Conservation (phyloP, 1,140 invertebrate species). For the Listronotus oregonensis region DNA sequence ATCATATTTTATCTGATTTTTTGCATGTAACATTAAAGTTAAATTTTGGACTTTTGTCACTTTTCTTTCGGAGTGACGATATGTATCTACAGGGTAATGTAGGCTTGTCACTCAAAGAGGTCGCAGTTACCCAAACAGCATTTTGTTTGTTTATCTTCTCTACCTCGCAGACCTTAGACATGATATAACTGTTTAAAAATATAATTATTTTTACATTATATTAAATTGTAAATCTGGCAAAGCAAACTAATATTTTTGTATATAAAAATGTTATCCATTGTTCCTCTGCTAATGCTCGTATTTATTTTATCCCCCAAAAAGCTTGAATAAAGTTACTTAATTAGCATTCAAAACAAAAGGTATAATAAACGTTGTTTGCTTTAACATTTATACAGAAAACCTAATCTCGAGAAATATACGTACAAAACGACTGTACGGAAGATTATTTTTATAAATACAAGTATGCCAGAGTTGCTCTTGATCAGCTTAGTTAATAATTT, state of each 20-base stretch:
- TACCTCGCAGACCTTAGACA: too few species aligned
- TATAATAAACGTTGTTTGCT: constrained; percentile 38
- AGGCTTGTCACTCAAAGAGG: too few species aligned
- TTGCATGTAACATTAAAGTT: too few species aligned
- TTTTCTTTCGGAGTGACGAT: too few species aligned
- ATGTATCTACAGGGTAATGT: too few species aligned
- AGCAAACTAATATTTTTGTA: constrained; percentile 8
- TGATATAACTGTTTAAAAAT: too few species aligned
- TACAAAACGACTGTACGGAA: constrained; percentile 31
- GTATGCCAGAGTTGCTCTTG: constrained; percentile 39
- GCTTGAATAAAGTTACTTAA: constrained; percentile 37
- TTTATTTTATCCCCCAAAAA: constrained; percentile 27
- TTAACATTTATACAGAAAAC: constrained; percentile 36
- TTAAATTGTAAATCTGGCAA: not conserved
- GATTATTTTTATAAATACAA: constrained; percentile 44
- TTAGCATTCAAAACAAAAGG: constrained; percentile 37
- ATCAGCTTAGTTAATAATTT: constrained; percentile 47
- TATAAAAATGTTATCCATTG: constrained; percentile 33
- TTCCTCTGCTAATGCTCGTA: constrained; percentile 17
- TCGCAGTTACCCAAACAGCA: too few species aligned
- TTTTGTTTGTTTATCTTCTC: too few species aligned
- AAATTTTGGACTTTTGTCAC: too few species aligned
- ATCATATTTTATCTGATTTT: too few species aligned
- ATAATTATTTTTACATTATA: too few species aligned
- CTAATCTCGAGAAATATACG: constrained; percentile 42